Evolutionary conservation across 2,113 vertebrate genomes (phyloP).

Genomic region (Boulengerochromis microlepis): DNA sequence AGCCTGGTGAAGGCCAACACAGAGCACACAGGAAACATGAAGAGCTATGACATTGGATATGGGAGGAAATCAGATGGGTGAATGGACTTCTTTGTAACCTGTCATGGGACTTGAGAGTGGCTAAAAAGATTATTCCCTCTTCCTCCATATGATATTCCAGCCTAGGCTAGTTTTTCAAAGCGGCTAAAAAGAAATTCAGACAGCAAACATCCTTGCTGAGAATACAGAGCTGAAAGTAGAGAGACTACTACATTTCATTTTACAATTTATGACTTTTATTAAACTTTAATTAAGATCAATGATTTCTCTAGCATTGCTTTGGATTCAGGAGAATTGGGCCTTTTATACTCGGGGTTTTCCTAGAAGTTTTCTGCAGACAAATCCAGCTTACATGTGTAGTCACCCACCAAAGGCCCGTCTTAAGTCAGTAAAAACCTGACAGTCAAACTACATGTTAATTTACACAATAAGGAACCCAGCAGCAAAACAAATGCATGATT

Average conservation of each 20-base stretch:
- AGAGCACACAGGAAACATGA: slow-evolving; percentile 23
- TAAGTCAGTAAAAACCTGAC: not conserved
- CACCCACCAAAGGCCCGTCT: not conserved
- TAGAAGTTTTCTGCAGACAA: not conserved
- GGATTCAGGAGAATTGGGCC: not conserved
- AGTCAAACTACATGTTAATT: not conserved
- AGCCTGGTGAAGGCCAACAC: not conserved
- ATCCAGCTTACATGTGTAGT: not conserved
- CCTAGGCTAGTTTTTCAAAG: not conserved
- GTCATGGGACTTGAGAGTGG: slow-evolving; percentile 61
- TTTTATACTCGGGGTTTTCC: not conserved
- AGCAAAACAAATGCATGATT: not conserved
- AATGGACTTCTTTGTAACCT: slow-evolving; percentile 67
- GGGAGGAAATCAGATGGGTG: slow-evolving; percentile 14
- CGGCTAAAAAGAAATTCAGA: not conserved
- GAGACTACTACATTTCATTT: not conserved
- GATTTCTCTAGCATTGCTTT: not conserved
- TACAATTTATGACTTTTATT: not conserved
- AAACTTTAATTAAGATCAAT: not conserved
- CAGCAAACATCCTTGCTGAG: not conserved
- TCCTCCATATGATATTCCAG: slow-evolving; percentile 42
- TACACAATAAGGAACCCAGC: not conserved
- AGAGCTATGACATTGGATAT: slow-evolving; percentile 54
- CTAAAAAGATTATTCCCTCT: slow-evolving; percentile 50
- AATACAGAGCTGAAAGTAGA: not conserved